Percentiles rank a stretch among this genome's conserved stretches.
Evolutionary conservation across 2,797 vertebrate species (phyloP).

Genomic region (Okamejei kenojei): DNA sequence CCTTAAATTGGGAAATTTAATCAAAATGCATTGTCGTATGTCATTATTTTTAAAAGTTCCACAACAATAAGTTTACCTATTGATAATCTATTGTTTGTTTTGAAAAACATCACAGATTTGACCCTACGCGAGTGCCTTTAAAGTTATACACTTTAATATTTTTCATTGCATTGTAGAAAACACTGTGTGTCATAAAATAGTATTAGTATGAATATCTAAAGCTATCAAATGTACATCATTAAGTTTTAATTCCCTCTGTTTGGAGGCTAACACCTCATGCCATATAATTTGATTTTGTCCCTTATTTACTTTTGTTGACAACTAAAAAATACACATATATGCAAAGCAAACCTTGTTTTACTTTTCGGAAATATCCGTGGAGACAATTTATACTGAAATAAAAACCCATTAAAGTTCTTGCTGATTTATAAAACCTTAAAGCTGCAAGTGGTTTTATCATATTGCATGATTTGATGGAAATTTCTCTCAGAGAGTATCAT

Average conservation of each 20-base stretch:
- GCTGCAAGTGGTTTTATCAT: background rate
- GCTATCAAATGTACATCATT: background rate
- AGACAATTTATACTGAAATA: background rate
- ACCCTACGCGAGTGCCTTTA: background rate
- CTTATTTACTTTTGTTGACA: background rate
- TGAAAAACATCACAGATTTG: conserved; percentile 1
- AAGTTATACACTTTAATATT: conserved; percentile 13
- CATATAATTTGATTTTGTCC: background rate
- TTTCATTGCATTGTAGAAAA: background rate
- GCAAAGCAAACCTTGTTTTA: background rate
- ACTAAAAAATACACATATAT: background rate
- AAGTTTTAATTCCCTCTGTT: background rate
- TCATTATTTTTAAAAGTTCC: background rate
- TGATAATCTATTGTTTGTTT: background rate
- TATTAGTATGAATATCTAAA: background rate
- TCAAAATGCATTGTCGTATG: conserved; percentile 2
- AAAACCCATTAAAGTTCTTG: background rate
- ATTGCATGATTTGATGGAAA: background rate
- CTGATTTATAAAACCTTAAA: background rate
- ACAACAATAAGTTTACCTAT: conserved; percentile 17
- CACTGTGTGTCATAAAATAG: background rate
- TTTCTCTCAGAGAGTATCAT: background rate
- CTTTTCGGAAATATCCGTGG: background rate
- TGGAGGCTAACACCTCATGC: background rate
- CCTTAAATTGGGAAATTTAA: background rate